Percentiles rank a stretch among this genome's conserved stretches.
Conservation (phyloP, 2,888 invertebrate species). For the Apamea epomidion region DNA sequence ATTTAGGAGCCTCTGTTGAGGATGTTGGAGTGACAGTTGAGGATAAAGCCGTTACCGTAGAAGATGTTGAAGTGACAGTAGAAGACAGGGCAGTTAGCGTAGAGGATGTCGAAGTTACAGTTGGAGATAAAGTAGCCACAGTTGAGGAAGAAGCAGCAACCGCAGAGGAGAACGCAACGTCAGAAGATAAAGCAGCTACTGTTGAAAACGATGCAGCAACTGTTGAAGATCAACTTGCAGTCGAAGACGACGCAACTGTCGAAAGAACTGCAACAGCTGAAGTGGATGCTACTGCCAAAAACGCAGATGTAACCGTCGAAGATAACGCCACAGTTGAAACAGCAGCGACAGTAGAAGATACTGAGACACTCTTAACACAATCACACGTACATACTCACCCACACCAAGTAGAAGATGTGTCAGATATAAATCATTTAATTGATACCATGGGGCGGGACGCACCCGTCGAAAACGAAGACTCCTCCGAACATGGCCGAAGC, state of each 20-base stretch:
- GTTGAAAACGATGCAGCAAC: neutral
- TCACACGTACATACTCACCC: neutral
- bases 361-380: neutral
- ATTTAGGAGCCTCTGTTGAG: constrained; percentile 5
- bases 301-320: neutral
- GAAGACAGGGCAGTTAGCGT: constrained; percentile 9
- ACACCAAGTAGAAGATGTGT: neutral
- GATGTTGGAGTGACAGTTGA: neutral
- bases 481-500: neutral
- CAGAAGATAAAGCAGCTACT: constrained; percentile 1
- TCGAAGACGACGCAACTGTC: neutral
- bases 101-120: constrained; percentile 2
- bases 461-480: neutral
- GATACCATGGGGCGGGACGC: neutral
- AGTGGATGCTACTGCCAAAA: constrained; percentile 2
- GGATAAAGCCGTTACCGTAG: neutral
- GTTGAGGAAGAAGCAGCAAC: neutral
- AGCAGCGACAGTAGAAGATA: neutral
- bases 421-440: constrained; percentile 10
- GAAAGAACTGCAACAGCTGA: constrained; percentile 3
- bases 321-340: neutral
- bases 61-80: neutral
- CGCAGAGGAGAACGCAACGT: neutral
- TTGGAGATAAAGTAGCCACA: constrained; percentile 1
- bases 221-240: constrained; percentile 19